Conservation (phyloP, 2,113 vertebrate genomes). For the Mastomys natalensis region DNA sequence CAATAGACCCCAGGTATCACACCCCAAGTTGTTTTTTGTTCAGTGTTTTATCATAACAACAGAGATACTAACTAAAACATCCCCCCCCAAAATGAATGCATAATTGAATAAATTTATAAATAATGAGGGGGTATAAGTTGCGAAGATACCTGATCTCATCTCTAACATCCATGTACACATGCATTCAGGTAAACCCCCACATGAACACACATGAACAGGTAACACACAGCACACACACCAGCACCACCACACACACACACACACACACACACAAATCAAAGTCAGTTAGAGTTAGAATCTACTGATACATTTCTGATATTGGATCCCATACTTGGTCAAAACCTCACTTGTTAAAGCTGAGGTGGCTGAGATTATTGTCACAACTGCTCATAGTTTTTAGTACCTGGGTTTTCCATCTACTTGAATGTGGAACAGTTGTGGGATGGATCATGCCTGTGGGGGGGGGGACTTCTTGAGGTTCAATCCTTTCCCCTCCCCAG, state of each 20-base stretch:
- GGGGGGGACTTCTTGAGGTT: background rate
- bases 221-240: background rate
- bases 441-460: background rate
- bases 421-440: background rate
- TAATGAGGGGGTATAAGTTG: background rate
- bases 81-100: background rate
- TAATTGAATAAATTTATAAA: background rate
- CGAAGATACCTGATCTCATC: background rate
- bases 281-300: slow-evolving; percentile 46
- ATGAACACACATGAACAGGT: background rate
- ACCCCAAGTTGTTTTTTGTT: background rate
- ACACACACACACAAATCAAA: background rate
- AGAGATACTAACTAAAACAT: background rate
- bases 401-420: background rate
- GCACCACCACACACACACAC: background rate
- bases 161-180: too few relatives aligned
- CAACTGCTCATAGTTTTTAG: background rate
- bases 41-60: background rate
- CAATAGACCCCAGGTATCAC: background rate
- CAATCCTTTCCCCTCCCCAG: accelerated
- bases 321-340: slow-evolving; percentile 24
- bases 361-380: background rate
- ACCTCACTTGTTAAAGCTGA: background rate
- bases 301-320: slow-evolving; percentile 61
- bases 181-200: background rate